These are phyloP conservation scores for Syrmaticus mikado DNA, from an alignment of 2,113 vertebrate species.

Conservation along the genomic window DNA sequence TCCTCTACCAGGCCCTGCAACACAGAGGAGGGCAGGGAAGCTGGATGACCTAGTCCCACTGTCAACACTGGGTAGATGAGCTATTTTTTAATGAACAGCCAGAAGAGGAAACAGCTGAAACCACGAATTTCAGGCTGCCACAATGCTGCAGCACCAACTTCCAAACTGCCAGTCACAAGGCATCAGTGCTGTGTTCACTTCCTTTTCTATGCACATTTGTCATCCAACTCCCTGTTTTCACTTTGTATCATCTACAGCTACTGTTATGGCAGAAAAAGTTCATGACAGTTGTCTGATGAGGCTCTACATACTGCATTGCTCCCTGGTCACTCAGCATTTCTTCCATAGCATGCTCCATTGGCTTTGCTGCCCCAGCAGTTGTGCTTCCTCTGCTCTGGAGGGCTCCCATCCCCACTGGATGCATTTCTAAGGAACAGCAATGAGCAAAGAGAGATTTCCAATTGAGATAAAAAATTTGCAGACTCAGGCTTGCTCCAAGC, in stretches of 20 bases:
- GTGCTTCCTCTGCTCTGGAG: neutral
- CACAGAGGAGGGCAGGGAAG: neutral
- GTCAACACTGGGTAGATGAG: neutral
- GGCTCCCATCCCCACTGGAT: neutral
- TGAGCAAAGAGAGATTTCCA: neutral
- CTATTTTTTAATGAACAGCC: constrained; percentile 1
- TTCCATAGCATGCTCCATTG: neutral
- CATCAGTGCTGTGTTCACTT: neutral
- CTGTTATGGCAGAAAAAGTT: neutral
- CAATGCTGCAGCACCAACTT: neutral
- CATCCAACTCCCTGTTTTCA: neutral
- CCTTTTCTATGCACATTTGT: neutral
- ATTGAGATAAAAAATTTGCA: neutral
- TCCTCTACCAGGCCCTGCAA: neutral
- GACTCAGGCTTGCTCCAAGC: neutral
- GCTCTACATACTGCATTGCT: neutral
- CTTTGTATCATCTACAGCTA: neutral
- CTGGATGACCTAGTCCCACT: neutral
- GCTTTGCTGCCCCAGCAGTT: neutral
- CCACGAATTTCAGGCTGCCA: neutral
- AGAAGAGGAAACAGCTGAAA: neutral
- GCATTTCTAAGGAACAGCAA: neutral
- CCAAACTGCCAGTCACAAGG: neutral
- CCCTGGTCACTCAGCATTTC: neutral
- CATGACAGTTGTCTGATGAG: neutral